Base-by-base conservation (phyloP, 23 tunicate genomes). In the Ascidia mentula region DNA sequence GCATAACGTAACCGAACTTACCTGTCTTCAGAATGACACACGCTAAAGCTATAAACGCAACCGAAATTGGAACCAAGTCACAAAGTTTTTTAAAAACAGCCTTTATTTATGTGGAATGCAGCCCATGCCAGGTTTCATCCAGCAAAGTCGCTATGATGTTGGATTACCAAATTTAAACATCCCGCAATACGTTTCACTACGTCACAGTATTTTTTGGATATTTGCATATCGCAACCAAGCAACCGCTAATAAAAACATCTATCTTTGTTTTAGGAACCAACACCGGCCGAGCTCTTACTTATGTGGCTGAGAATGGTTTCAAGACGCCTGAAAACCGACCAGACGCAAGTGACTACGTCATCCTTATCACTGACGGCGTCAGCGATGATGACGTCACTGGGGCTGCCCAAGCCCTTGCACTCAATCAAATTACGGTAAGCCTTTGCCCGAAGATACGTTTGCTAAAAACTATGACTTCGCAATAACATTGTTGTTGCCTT, bases 321-420 rank as follows among this genome's bases (percentile, higher is more conserved):
- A 31, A 38, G 38, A 18, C 42, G 30, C 38, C 79, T 34, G 69
- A 71, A 22, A 89, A 89, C 72, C 74, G 95, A 74, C 81, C 77
- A 22, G 85, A 84, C 38, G 95, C 75, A 4, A 28, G 60, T 31
- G 95, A 89, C 69, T 39, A 69, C 83, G 89, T 89, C 69, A 84
- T 89, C 40, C 82, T 89, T 1, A 39, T 89, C 45, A 84, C 87
- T n/a, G 82, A 89, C 45, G 89, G 76, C 37, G 38, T 17, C 35
- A 89, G 95, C 40, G 76, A 83, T 31, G 95, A 89, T 65, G 82
- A 84, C 37, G 89, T 89, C 28, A 75, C 53, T 35, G 72, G 28
- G 22, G 79, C 85, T 2, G 84, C 85, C 0, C 60, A 84, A 61
- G 15, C 30, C 32, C 38, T 89, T 18, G 84, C 80, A 37, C 75